These are phyloP conservation scores for Ooceraea biroi DNA, from an alignment of 1,140 invertebrate genomes.

Conservation along the genomic window DNA sequence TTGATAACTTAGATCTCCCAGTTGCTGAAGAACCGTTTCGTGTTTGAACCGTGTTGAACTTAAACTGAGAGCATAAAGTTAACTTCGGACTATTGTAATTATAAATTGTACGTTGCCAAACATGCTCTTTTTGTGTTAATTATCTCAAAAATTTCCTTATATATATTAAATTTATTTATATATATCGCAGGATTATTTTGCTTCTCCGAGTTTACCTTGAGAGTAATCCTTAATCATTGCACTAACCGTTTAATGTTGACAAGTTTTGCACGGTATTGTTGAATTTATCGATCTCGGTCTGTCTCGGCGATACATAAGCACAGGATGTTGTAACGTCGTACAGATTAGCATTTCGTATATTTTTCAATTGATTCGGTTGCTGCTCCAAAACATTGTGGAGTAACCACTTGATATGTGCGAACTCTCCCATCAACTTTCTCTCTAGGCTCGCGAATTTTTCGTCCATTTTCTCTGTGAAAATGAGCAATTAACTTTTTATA, in stretches of 20 bases:
- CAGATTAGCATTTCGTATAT: conserved; percentile 3
- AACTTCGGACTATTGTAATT: conserved; percentile 32
- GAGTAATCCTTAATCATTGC: conserved; percentile 6
- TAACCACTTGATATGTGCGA: conserved; percentile 65
- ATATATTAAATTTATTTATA: background rate
- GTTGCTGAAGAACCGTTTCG: conserved; percentile 36
- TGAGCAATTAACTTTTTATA: conserved; percentile 1
- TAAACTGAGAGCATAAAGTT: conserved; percentile 37
- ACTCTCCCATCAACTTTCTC: conserved; percentile 54
- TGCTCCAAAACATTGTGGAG: conserved; percentile 41
- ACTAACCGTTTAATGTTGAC: conserved; percentile 69
- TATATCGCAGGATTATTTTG: background rate
- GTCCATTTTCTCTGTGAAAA: conserved; percentile 73
- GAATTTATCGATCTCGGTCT: conserved; percentile 68
- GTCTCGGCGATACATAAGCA: conserved; percentile 52
- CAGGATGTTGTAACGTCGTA: background rate
- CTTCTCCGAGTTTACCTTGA: background rate
- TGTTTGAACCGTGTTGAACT: too few relatives aligned
- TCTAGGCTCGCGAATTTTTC: conserved; percentile 73
- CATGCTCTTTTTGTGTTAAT: background rate
- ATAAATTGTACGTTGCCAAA: background rate
- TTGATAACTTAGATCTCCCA: conserved; percentile 19
- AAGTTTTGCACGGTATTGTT: conserved; percentile 69
- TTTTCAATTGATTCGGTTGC: conserved; percentile 6
- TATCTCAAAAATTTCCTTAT: background rate